Percentiles rank a stretch among this genome's conserved stretches.
Evolutionary conservation across 92 coral and sea anemone genomes (phyloP).

Genomic region (Umimayanthus chanpuru): DNA sequence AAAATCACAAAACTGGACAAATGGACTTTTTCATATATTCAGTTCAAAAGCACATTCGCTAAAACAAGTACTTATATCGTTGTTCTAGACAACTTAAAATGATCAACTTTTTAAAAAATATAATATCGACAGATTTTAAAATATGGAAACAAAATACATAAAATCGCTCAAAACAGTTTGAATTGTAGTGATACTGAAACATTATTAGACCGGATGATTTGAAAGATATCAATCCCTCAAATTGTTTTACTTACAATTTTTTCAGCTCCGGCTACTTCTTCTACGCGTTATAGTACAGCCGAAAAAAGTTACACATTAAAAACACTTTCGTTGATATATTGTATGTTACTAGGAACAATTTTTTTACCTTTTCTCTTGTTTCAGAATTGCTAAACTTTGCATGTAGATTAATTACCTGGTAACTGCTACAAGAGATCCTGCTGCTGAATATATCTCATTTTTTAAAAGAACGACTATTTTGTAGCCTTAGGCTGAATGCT

Average conservation of each 20-base stretch:
- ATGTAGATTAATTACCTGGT: neutral
- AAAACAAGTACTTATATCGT: too few relatives aligned
- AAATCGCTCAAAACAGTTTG: neutral
- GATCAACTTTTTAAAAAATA: neutral
- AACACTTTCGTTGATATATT: too few relatives aligned
- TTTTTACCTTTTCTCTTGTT: neutral
- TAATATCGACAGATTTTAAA: neutral
- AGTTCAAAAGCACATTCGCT: neutral
- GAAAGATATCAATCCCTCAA: too few relatives aligned
- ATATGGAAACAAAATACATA: too few relatives aligned
- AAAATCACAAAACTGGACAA: neutral
- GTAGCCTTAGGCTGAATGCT: neutral
- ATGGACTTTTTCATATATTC: too few relatives aligned
- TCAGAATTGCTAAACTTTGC: neutral
- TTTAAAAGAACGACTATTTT: too few relatives aligned
- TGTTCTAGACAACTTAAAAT: neutral
- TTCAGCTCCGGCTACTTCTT: too few relatives aligned
- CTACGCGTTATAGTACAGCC: too few relatives aligned
- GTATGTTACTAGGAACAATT: too few relatives aligned
- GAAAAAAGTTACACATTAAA: too few relatives aligned
- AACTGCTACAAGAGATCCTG: neutral
- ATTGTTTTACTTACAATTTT: too few relatives aligned
- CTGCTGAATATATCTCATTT: neutral
- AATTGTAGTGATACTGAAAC: neutral
- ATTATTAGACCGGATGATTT: neutral